Base-by-base conservation (phyloP, 2,113 vertebrate genomes). In the Hyperoodon ampullatus region DNA sequence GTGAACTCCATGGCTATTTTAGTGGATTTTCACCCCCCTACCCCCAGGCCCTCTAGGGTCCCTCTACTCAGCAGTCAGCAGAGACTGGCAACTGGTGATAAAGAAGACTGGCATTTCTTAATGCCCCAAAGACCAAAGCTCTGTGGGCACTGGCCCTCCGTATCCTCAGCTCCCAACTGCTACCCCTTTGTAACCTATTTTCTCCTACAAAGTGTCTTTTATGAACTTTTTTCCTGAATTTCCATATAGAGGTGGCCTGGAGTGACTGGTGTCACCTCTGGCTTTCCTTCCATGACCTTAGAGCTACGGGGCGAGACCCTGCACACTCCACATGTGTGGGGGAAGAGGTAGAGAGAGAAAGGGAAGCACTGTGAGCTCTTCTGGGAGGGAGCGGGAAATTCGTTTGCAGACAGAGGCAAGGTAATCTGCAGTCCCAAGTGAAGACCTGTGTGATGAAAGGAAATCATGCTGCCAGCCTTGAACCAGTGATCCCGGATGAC, bases 391-490 rank as follows among this genome's bases (percentile, higher is more conserved):
- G 33, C 50, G 47, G 39, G 53, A 55, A 75, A 39, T 28, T 58
- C 83, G n/a, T 18, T 60, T 70, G 61, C 33, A 87, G 61, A n/a
- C 84, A n/a, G 68, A n/a, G 39, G 33, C 58, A 35, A 33, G 71
- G 61, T 10, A 7, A 35, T 42, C 23, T 15, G 28, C 82, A 89
- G 55, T 19, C 39, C 68, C 61, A 60, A 77, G n/a, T 14, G 68
- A 53, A 87, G 93, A 84, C 70, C n/a, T 68, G 9, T 16, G 50
- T 86, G 78, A 63, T 50, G 72, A 68, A 82, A 91, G 87, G 66
- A 83, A 85, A 87, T 77, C 68, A 42, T 60, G 42, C 60, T 93
- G 35, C 78, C 72, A 81, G 39, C 87, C 95, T 93, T 92, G 95
- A 88, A 30, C 28, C 24, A 24, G 10, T 53, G 83, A 82, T 16